Percentiles rank a stretch among this genome's conserved stretches.
Evolutionary conservation across 2,113 vertebrate species (phyloP).

Genomic region (Balaeniceps rex): DNA sequence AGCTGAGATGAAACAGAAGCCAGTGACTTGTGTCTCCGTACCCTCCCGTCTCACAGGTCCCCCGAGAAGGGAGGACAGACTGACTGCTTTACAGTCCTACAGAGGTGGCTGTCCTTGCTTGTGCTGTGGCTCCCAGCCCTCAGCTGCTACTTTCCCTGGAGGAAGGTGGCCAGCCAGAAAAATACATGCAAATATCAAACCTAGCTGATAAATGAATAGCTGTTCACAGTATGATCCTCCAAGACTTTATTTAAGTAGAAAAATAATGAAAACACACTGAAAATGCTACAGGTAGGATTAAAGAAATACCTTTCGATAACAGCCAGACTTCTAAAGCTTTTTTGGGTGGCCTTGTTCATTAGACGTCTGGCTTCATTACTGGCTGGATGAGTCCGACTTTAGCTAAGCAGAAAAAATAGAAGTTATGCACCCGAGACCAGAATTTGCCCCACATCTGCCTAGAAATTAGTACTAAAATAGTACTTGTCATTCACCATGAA

Average conservation of each 20-base stretch:
- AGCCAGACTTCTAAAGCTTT: background rate
- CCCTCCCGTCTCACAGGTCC: fast-evolving
- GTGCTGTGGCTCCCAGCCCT: background rate
- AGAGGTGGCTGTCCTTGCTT: background rate
- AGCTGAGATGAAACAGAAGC: background rate
- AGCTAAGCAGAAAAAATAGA: background rate
- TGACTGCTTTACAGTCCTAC: background rate
- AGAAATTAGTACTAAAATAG: background rate
- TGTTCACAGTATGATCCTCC: background rate
- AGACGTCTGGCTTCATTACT: background rate
- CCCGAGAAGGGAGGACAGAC: background rate
- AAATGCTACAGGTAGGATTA: slow-evolving; percentile 14
- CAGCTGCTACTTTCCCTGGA: background rate
- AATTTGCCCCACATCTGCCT: background rate
- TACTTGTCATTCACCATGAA: background rate
- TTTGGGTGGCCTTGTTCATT: background rate
- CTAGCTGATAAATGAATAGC: background rate
- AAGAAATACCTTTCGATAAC: background rate
- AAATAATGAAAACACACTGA: background rate
- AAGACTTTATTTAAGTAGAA: slow-evolving; percentile 6
- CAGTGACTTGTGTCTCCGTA: fast-evolving
- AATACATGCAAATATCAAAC: background rate
- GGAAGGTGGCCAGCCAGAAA: background rate
- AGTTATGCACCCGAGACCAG: background rate
- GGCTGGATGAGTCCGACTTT: background rate